Base-by-base conservation (phyloP, 1,140 invertebrate genomes). In the Aphidius gifuensis region DNA sequence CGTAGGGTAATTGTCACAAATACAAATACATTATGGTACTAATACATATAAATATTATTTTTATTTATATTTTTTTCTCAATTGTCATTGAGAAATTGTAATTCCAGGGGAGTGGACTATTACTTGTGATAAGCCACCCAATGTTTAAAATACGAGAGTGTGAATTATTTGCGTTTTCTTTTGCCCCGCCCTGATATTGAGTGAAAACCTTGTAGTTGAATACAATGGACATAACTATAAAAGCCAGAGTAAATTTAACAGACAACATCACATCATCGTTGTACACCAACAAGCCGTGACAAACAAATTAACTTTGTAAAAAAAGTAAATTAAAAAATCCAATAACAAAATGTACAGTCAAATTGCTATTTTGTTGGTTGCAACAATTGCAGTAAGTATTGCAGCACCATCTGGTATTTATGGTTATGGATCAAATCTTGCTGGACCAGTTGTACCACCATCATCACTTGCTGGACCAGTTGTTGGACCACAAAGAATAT, bases 401-500 rank as follows among this genome's bases (percentile, higher is more conserved):
- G 75, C 76, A 4, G 78, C 77, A 0, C 79, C 79, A 3, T 78
- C 75, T 16, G 75, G 66, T 4, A 58, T 68, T 3, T 66, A 64
- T 50, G 78, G 72, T 6, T 74, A 72, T 40, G 73, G 68, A 0
- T 70, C 66, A 0, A 65, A 65, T 8, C 70, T 80, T 3, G 64
- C 70, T 5, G 78, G 78, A 3, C 77, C 77, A 5, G 57, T 50
- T 2, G 64, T 71, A 4, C 75, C 76, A 58, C 74, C 77, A 0
- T 57, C 72, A 0, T 68, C 71, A 1, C 70, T 79, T 0, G 72
- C 76, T 6, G 79, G 79, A 60, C 76, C 79, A 0, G 69, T 66
- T 0, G 71, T 70, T 5, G 79, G 79, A 65, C 79, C 78, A 4
- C 72, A 76, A 8, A 72, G 71, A 16, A 64, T 81, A 40, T 80